A percentile compares a stretch with the other conserved stretches of the same genome.
Evolutionary conservation across 1,140 invertebrate species (phyloP).

Genomic region (Drosophila equinoxialis): DNA sequence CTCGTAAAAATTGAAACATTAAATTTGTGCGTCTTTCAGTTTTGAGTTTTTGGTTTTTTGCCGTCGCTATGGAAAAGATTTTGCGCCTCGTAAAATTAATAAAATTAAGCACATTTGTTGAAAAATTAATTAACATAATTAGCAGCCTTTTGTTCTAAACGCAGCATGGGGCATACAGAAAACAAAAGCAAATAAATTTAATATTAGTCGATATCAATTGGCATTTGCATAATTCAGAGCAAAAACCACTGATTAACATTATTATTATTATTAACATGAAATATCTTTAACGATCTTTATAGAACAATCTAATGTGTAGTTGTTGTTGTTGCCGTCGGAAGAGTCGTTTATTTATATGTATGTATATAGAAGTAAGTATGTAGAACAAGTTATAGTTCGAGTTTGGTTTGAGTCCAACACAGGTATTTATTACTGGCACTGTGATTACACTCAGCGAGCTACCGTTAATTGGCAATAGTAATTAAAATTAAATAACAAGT

Average conservation of each 20-base stretch:
- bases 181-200: background rate
- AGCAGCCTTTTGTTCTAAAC: conserved; percentile 56
- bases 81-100: conserved; percentile 77
- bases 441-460: conserved; percentile 8
- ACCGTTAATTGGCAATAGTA: conserved; percentile 57
- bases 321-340: background rate
- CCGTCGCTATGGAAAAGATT: conserved; percentile 60
- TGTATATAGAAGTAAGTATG: conserved; percentile 3
- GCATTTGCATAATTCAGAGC: conserved; percentile 7
- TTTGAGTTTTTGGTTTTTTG: conserved; percentile 25
- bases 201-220: conserved; percentile 2
- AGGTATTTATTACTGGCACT: background rate
- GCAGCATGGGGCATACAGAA: background rate
- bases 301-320: background rate
- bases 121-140: conserved; percentile 74
- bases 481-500: conserved; percentile 57
- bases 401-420: background rate
- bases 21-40: conserved; percentile 19
- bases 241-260: conserved; percentile 5
- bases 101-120: conserved; percentile 67
- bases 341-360: conserved; percentile 34
- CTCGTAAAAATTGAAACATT: conserved; percentile 42
- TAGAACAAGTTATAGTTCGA: conserved; percentile 44
- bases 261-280: background rate
- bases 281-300: conserved; percentile 2